A percentile compares a stretch with the other conserved stretches of the same genome.
phyloP scores from a whole-genome alignment of 2,888 invertebrate genomes.

The Diaphora mendica region DNA sequence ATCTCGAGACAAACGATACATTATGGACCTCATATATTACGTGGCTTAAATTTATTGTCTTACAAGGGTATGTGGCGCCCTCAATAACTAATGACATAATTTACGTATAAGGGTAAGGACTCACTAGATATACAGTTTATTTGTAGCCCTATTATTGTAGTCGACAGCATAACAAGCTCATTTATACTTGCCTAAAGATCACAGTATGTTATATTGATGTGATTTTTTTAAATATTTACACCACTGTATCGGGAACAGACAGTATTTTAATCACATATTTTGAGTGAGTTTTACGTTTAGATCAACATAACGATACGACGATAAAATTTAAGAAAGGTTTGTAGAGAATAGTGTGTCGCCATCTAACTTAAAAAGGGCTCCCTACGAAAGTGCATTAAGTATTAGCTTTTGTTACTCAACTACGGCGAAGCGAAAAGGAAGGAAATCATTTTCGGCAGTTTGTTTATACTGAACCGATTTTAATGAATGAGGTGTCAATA shows the following conservation, averaged over 20 bases:
- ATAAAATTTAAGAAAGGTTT: too few species aligned
- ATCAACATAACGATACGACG: too few species aligned
- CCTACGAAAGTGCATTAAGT: background rate
- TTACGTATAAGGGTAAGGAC: background rate
- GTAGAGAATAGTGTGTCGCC: too few species aligned
- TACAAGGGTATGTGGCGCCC: conserved; percentile 8
- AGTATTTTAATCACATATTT: background rate
- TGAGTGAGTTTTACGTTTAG: background rate
- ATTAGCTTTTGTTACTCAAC: too few species aligned
- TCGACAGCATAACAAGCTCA: background rate
- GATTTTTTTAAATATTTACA: background rate
- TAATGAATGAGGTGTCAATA: too few species aligned
- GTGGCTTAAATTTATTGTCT: conserved; percentile 8
- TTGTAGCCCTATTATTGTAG: background rate
- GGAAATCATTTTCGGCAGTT: too few species aligned
- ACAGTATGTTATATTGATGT: background rate
- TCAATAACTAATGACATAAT: conserved; percentile 19
- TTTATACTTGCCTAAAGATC: background rate
- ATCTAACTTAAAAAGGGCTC: background rate
- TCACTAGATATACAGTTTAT: background rate
- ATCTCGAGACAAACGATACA: background rate
- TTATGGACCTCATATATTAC: background rate
- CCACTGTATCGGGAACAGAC: background rate
- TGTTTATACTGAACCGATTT: too few species aligned
- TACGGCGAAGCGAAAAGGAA: too few species aligned